Conservation (phyloP, 2,888 invertebrate genomes). For the Dryobotodes eremita region DNA sequence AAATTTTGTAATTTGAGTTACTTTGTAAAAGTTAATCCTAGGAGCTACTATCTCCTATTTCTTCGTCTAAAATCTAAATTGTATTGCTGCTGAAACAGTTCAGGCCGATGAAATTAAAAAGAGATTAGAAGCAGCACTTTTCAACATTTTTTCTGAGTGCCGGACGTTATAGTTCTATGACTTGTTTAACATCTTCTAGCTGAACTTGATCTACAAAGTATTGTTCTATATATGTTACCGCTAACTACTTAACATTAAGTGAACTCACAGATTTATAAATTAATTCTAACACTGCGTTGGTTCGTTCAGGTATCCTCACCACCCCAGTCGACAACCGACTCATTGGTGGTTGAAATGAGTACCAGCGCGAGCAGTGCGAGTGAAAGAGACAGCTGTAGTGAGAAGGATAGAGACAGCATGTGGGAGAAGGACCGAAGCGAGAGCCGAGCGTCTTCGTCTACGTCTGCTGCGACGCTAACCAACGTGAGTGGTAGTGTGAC, state of each 20-base stretch:
- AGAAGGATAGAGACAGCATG: conserved; percentile 86
- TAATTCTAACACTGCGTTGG: background rate
- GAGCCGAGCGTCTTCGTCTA: conserved; percentile 87
- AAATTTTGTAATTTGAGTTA: too few species aligned
- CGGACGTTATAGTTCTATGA: too few species aligned
- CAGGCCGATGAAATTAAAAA: background rate
- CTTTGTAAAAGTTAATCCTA: too few species aligned
- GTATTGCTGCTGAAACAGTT: background rate
- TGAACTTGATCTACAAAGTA: background rate
- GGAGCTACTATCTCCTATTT: too few species aligned
- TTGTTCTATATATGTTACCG: background rate
- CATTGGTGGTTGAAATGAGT: conserved; percentile 83
- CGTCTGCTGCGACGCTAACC: conserved; percentile 91
- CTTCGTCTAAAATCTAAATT: too few species aligned
- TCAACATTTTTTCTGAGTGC: background rate
- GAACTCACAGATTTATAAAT: background rate
- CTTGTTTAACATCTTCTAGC: too few species aligned
- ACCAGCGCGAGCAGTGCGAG: conserved; percentile 85
- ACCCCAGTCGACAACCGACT: conserved; percentile 79
- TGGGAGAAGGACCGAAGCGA: conserved; percentile 87
- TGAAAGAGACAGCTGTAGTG: conserved; percentile 84
- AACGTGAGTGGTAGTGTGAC: conserved; percentile 88
- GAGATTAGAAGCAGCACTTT: background rate
- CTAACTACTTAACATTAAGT: too few species aligned
- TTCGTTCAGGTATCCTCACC: conserved; percentile 69